Conservation (phyloP, 2,888 invertebrate species). For the Acanthacorydalis orientalis region DNA sequence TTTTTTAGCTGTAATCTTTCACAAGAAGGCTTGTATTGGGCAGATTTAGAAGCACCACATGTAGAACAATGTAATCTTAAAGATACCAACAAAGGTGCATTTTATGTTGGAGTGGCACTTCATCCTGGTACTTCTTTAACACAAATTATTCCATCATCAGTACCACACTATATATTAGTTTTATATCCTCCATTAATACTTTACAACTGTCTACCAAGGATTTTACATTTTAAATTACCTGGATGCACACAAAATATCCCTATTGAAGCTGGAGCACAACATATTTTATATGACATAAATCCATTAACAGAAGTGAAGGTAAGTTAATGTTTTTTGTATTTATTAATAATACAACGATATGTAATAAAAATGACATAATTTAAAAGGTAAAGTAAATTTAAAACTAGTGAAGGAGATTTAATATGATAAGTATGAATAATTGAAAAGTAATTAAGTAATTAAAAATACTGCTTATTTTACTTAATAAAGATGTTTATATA, state of each 20-base stretch:
- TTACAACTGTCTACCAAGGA: slow-evolving; percentile 62
- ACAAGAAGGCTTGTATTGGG: slow-evolving; percentile 63
- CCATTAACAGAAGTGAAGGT: slow-evolving; percentile 1
- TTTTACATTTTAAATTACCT: slow-evolving; percentile 39
- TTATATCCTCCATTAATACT: slow-evolving; percentile 58
- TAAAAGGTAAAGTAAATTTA: too few relatives aligned
- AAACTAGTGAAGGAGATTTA: too few relatives aligned
- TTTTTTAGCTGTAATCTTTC: slow-evolving; percentile 20
- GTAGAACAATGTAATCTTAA: slow-evolving; percentile 40
- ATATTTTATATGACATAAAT: slow-evolving; percentile 49
- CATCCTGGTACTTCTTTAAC: slow-evolving; percentile 26
- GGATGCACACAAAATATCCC: slow-evolving; percentile 33
- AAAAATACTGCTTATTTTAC: too few relatives aligned
- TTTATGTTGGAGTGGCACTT: slow-evolving; percentile 46
- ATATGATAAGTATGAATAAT: too few relatives aligned
- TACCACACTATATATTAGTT: slow-evolving; percentile 56
- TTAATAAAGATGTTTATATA: too few relatives aligned
- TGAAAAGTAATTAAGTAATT: too few relatives aligned
- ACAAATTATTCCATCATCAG: slow-evolving; percentile 14
- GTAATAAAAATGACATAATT: too few relatives aligned
- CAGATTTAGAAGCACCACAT: slow-evolving; percentile 43
- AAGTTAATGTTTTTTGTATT: not conserved
- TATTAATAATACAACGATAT: too few relatives aligned
- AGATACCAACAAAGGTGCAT: slow-evolving; percentile 37
- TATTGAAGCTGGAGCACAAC: slow-evolving; percentile 54